Conservation (phyloP, 1,140 invertebrate genomes). For the Pseudomyrmex gracilis region DNA sequence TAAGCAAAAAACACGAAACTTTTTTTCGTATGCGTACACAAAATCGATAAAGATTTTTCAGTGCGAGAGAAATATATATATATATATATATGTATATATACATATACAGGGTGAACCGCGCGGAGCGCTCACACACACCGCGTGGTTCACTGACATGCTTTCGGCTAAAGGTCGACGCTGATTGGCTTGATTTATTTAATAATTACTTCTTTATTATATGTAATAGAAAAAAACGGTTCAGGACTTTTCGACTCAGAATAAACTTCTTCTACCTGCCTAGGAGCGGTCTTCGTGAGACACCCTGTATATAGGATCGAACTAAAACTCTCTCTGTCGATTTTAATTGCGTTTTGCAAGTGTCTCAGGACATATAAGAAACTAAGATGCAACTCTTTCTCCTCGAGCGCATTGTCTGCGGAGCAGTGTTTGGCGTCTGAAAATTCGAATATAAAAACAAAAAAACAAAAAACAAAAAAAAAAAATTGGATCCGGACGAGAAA, state of each 20-base stretch:
- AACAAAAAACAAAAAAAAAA: conserved; percentile 34
- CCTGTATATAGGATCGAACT: no score
- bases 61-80: no score
- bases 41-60: conserved; percentile 48
- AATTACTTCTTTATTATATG: no score
- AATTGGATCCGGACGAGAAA: conserved; percentile 42
- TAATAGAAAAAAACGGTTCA: no score
- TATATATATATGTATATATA: no score
- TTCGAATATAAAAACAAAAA: conserved; percentile 23
- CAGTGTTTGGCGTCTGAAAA: conserved; percentile 7
- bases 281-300: no score
- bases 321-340: conserved; percentile 31
- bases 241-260: no score
- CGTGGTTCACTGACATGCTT: no score
- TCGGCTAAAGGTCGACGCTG: no score
- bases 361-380: conserved; percentile 3
- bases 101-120: no score
- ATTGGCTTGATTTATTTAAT: no score
- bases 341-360: conserved; percentile 12
- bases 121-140: conserved; percentile 4
- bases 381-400: background rate
- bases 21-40: conserved; percentile 13
- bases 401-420: background rate
- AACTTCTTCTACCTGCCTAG: no score
- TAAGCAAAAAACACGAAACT: conserved; percentile 19